phyloP scores from a whole-genome alignment of 37 sponge, comb jelly and placozoan genomes.

The Petrosia ficiformis region DNA sequence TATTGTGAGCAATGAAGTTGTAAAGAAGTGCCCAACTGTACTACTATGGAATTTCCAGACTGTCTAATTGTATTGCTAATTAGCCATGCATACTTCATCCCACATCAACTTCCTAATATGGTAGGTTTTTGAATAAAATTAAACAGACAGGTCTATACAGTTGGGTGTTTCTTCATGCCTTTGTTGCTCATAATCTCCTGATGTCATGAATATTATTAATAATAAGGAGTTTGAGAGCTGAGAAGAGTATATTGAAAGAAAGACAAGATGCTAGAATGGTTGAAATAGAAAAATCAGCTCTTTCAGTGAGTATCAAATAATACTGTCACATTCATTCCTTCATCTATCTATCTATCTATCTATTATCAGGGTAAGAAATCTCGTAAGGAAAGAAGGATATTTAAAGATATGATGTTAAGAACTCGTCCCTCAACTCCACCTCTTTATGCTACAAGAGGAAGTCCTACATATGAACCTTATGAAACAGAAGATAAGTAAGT shows the following conservation, averaged over 20 bases:
- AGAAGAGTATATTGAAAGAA: slow-evolving; percentile 38
- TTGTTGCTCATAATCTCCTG: too few relatives aligned
- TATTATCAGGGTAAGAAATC: slow-evolving; percentile 44
- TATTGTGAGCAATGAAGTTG: too few relatives aligned
- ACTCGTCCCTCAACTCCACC: slow-evolving; percentile 1
- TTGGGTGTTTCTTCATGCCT: too few relatives aligned
- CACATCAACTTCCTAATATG: too few relatives aligned
- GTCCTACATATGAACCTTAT: slow-evolving; percentile 52
- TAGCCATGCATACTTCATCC: too few relatives aligned
- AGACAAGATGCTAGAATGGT: slow-evolving; percentile 30
- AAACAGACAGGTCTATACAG: too few relatives aligned
- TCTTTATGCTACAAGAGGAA: slow-evolving; percentile 25
- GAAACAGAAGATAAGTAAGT: background rate
- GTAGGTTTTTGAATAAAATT: too few relatives aligned
- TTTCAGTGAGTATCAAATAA: slow-evolving; percentile 22
- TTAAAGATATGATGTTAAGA: slow-evolving; percentile 19
- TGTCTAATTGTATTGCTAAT: too few relatives aligned
- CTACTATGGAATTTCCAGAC: too few relatives aligned
- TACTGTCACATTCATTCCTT: too few relatives aligned
- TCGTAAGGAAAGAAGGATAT: slow-evolving; percentile 37
- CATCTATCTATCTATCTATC: background rate
- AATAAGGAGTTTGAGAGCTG: slow-evolving; percentile 39
- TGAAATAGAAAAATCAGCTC: slow-evolving; percentile 39
- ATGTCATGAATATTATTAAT: background rate
- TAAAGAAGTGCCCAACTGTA: too few relatives aligned